Conservation (phyloP, 1,140 invertebrate species). For the Drosophila pandora region DNA sequence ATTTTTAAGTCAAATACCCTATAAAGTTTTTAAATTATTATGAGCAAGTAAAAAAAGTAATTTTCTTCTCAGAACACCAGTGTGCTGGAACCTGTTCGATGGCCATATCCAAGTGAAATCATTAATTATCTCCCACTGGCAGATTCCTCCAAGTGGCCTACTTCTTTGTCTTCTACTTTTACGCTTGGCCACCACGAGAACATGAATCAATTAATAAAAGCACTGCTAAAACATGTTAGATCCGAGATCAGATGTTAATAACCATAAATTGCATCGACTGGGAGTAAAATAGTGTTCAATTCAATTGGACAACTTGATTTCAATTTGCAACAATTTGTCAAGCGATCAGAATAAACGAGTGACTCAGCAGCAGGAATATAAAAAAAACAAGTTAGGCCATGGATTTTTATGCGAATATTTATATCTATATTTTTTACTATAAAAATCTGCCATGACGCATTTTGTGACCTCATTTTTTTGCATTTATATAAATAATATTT, state of each 20-base stretch:
- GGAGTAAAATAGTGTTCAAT: slow-evolving; percentile 19
- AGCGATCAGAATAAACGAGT: background rate
- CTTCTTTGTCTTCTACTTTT: slow-evolving; percentile 21
- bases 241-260: slow-evolving; percentile 1
- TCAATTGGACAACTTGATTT: slow-evolving; percentile 39
- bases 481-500: slow-evolving; percentile 16
- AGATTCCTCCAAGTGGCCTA: slow-evolving; percentile 31
- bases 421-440: slow-evolving; percentile 11
- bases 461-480: slow-evolving; percentile 37
- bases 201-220: slow-evolving; percentile 25
- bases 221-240: slow-evolving; percentile 11
- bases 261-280: slow-evolving; percentile 10
- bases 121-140: slow-evolving; percentile 33
- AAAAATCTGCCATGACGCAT: slow-evolving; percentile 33
- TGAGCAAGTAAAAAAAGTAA: slow-evolving; percentile 2
- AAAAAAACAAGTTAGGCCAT: slow-evolving; percentile 7
- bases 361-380: slow-evolving; percentile 7
- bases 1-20: slow-evolving; percentile 17
- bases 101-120: slow-evolving; percentile 1
- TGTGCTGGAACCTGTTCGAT: slow-evolving; percentile 4
- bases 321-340: slow-evolving; percentile 43
- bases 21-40: slow-evolving; percentile 29
- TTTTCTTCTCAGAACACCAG: background rate
- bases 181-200: slow-evolving; percentile 7
- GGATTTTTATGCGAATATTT: slow-evolving; percentile 13